phyloP scores from a whole-genome alignment of 1,140 invertebrate genomes.

The Drosophila malerkotliana region DNA sequence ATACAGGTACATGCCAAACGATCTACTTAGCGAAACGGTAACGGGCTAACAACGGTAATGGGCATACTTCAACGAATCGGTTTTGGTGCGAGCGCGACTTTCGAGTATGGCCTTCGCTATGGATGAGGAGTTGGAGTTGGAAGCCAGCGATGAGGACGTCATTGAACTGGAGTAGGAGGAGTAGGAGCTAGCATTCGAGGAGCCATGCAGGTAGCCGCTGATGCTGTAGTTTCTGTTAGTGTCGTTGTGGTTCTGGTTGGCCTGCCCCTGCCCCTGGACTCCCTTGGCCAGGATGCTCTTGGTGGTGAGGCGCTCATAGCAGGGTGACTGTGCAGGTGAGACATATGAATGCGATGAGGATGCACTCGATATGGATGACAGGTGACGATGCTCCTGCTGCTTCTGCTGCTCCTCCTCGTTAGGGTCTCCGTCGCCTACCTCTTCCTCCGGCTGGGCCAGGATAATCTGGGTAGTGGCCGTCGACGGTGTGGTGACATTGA shows the following conservation, averaged over 20 bases:
- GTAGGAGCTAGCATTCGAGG: slow-evolving; percentile 55
- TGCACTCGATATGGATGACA: slow-evolving; percentile 57
- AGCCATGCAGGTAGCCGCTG: slow-evolving; percentile 70
- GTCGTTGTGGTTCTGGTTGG: slow-evolving; percentile 24
- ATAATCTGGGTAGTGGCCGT: slow-evolving; percentile 77
- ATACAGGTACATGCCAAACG: slow-evolving; percentile 24
- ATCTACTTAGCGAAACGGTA: slow-evolving; percentile 32
- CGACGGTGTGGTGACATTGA: slow-evolving; percentile 76
- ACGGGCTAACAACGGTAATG: slow-evolving; percentile 27
- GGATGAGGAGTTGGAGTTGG: slow-evolving; percentile 60
- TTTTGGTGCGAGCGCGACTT: slow-evolving; percentile 73
- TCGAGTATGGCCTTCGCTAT: slow-evolving; percentile 66
- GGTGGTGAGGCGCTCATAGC: slow-evolving; percentile 67
- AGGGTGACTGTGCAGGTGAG: slow-evolving; percentile 60
- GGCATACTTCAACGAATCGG: slow-evolving; percentile 82
- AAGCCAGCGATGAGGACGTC: slow-evolving; percentile 66
- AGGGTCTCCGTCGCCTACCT: not conserved
- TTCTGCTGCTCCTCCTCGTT: slow-evolving; percentile 14
- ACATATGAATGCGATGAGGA: slow-evolving; percentile 59
- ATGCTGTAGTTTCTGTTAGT: slow-evolving; percentile 59
- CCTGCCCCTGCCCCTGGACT: slow-evolving; percentile 1
- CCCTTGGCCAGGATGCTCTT: slow-evolving; percentile 65
- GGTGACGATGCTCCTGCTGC: slow-evolving; percentile 4
- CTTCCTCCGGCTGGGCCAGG: slow-evolving; percentile 40
- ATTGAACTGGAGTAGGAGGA: slow-evolving; percentile 70